Conservation (phyloP, 2,113 vertebrate species). For the Alaudala cheleensis region DNA sequence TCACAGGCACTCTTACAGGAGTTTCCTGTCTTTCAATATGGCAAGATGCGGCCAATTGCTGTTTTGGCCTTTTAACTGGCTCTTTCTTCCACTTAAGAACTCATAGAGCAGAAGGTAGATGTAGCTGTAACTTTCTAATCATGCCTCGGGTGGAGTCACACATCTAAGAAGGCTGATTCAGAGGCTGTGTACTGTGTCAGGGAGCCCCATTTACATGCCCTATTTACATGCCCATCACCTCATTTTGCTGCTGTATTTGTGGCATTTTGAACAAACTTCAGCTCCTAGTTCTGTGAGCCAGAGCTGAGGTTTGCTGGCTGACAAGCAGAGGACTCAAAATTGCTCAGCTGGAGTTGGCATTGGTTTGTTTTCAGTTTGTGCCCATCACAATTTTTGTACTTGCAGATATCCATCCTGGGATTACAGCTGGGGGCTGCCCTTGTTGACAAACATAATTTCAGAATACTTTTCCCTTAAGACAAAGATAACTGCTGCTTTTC, state of each 20-base stretch:
- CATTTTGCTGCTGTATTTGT: neutral
- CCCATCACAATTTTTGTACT: neutral
- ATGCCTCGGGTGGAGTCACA: neutral
- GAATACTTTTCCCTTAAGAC: neutral
- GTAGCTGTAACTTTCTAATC: neutral
- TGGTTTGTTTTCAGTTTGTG: neutral
- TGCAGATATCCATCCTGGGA: neutral
- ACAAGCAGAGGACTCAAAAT: neutral
- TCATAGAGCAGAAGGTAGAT: neutral
- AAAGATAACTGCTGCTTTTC: neutral
- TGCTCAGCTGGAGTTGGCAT: fast-evolving
- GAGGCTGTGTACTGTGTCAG: neutral
- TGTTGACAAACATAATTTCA: neutral
- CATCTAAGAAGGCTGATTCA: neutral
- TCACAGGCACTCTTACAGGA: neutral
- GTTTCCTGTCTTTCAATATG: neutral
- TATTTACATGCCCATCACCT: neutral
- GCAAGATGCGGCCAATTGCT: neutral
- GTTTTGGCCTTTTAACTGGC: neutral
- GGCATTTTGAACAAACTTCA: neutral
- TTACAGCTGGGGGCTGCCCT: neutral
- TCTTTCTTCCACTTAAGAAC: neutral
- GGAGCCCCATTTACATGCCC: neutral
- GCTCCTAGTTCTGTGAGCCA: neutral
- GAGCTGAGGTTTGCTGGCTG: neutral